Percentiles rank a stretch among this genome's conserved stretches.
These are phyloP conservation scores for Aplocera efformata DNA, from an alignment of 2,888 invertebrate genomes.

Conservation along the genomic window DNA sequence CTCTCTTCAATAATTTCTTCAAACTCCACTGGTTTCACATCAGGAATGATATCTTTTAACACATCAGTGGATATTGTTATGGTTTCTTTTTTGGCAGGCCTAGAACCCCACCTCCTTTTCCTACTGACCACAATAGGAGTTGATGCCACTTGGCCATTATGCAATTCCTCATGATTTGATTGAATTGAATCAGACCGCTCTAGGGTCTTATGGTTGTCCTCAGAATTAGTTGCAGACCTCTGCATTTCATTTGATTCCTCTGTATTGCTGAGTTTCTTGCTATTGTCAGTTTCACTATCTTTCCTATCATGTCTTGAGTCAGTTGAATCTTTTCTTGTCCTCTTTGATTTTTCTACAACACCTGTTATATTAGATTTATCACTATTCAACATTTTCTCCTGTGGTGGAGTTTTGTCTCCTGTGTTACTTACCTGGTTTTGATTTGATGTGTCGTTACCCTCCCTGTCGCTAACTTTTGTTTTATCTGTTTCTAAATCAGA, in stretches of 20 bases:
- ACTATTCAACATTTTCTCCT: constrained; percentile 46
- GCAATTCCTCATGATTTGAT: constrained; percentile 45
- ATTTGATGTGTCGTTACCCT: constrained; percentile 32
- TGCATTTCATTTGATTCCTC: constrained; percentile 32
- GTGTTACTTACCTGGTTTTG: constrained; percentile 67
- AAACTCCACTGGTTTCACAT: constrained; percentile 82
- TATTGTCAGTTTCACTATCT: constrained; percentile 16
- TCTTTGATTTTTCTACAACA: constrained; percentile 63
- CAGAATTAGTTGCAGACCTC: constrained; percentile 2
- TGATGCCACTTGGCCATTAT: constrained; percentile 53
- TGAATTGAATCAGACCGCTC: constrained; percentile 42
- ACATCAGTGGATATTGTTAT: constrained; percentile 88
- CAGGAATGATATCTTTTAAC: constrained; percentile 83
- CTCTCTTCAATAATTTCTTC: constrained; percentile 78
- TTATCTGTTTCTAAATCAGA: constrained; percentile 49
- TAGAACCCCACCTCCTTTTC: constrained; percentile 72
- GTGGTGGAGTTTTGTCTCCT: constrained; percentile 52
- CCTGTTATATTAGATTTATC: constrained; percentile 60
- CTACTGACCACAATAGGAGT: constrained; percentile 54
- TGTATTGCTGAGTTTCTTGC: constrained; percentile 36
- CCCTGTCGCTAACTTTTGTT: constrained; percentile 34
- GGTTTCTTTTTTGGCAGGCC: constrained; percentile 77
- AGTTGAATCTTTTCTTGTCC: constrained; percentile 35
- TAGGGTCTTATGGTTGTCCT: constrained; percentile 28
- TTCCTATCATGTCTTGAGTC: constrained; percentile 29